Evolutionary conservation across 2,888 invertebrate genomes (phyloP), one percentile per base, ranked within the genome.

Genomic region (Zaprionus obscuricornis): DNA sequence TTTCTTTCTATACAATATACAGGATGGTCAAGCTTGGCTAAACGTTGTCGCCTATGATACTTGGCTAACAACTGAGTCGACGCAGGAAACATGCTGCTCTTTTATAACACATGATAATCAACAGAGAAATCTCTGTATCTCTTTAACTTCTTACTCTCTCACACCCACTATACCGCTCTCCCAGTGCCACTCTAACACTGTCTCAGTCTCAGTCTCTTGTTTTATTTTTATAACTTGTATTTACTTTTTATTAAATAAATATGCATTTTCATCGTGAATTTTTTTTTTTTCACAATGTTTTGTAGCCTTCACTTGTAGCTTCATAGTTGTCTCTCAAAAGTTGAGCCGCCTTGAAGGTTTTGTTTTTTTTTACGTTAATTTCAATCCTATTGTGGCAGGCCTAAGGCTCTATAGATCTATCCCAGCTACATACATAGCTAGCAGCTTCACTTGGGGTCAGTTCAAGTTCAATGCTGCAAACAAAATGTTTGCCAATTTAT

Each of bases 381-480:
- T 33, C 11, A 27, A 11, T 42, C 17, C 40, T 40, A 39, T 37
- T 39, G 36, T 26, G 17, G 1, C 37, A 2, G 11, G 1, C 3
- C 20, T 17, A 3, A 37, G 22, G 22, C 37, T 16, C 16, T 37
- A 22, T 6, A 10, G 20, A 37, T 1, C 13, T 33, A 14, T 24
- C 39, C 52, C 49, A 52, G 29, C 18, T 24, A 8, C 24, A 24
- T 10, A 27, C 3, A 33, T 66, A n/a, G n/a, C 67, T 37, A 20
- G n/a, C 59, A 10, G 22, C 7, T 7, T 22, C 22, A 22, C 22
- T 22, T 7, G 22, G 4, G 22, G 4, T 22, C n/a, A 8, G 66
- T 67, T 77, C 78, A 77, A 77, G 77, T 77, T 77, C 62, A 72
- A 50, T 72, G 74, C 54, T 51, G 33, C 22, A 22, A 22, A 13